These are phyloP conservation scores for Idris sp. DNA, from an alignment of 1,140 invertebrate species.

Conservation along the genomic window DNA sequence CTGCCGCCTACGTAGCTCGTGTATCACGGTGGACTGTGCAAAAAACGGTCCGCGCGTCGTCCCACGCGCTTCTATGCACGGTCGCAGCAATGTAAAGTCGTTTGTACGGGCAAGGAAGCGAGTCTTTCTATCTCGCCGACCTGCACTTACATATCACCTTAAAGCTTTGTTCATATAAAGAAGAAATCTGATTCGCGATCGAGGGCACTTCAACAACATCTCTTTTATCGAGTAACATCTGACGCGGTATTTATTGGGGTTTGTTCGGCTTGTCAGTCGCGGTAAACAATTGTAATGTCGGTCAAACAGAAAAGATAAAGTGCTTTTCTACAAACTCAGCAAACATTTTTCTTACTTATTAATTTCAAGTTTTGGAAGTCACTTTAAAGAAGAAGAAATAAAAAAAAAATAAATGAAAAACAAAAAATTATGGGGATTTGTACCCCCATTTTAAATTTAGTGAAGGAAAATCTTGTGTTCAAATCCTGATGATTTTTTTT, in stretches of 20 bases:
- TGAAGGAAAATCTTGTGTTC: too few relatives aligned
- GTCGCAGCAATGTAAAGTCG: constrained; percentile 62
- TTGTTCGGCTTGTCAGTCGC: constrained; percentile 40
- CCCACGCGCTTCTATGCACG: constrained; percentile 64
- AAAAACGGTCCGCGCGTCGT: constrained; percentile 58
- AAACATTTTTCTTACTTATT: too few relatives aligned
- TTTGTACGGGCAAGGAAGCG: constrained; percentile 63
- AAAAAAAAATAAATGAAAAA: too few relatives aligned
- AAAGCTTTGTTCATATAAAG: constrained; percentile 48
- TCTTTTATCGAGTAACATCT: constrained; percentile 54
- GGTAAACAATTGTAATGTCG: constrained; percentile 40
- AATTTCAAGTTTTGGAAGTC: too few relatives aligned
- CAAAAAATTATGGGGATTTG: too few relatives aligned
- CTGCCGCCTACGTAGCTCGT: constrained; percentile 58
- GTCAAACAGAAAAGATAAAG: constrained; percentile 31
- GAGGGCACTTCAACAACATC: constrained; percentile 35
- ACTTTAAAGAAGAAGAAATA: too few relatives aligned
- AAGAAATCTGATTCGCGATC: constrained; percentile 52
- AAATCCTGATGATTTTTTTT: too few relatives aligned
- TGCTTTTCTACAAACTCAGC: background rate
- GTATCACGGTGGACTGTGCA: constrained; percentile 41
- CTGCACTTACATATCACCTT: constrained; percentile 51
- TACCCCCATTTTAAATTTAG: too few relatives aligned
- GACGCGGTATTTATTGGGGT: constrained; percentile 49
- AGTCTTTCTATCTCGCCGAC: constrained; percentile 66